These are phyloP conservation scores for Boloria euphrosyne DNA, from an alignment of 2,888 invertebrate genomes.

Conservation along the genomic window DNA sequence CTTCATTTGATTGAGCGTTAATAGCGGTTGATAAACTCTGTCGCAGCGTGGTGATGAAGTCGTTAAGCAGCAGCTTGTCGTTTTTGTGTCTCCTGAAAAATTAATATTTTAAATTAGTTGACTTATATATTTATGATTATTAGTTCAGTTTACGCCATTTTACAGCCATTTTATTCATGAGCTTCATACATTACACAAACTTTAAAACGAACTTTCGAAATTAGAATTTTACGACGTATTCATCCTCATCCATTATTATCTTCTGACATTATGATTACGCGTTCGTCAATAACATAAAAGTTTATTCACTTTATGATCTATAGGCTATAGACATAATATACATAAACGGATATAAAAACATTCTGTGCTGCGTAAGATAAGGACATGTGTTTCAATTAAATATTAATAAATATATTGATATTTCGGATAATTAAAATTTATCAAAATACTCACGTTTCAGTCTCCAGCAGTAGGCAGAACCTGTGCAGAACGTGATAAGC, in stretches of 20 bases:
- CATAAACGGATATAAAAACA: too few relatives aligned
- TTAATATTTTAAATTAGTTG: background rate
- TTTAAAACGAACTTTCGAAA: background rate
- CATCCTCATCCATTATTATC: too few relatives aligned
- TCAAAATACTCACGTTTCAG: constrained; percentile 78
- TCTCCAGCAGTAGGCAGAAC: constrained; percentile 89
- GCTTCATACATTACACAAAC: background rate
- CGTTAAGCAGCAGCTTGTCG: constrained; percentile 85
- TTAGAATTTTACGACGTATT: too few relatives aligned
- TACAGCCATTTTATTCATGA: too few relatives aligned
- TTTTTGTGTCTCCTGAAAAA: constrained; percentile 79
- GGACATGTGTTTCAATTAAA: too few relatives aligned
- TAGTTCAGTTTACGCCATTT: too few relatives aligned
- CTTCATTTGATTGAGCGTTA: constrained; percentile 41
- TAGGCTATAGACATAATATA: too few relatives aligned
- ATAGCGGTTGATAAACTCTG: constrained; percentile 80
- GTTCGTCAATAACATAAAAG: too few relatives aligned
- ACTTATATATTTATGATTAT: background rate
- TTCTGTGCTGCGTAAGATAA: too few relatives aligned
- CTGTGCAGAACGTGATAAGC: constrained; percentile 89
- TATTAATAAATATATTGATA: too few relatives aligned
- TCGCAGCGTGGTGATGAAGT: constrained; percentile 86
- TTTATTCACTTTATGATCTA: too few relatives aligned
- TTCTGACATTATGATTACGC: too few relatives aligned
- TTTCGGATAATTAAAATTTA: constrained; percentile 6